Evolutionary conservation across 2,113 vertebrate species (phyloP).

Genomic region (Rynchops niger): DNA sequence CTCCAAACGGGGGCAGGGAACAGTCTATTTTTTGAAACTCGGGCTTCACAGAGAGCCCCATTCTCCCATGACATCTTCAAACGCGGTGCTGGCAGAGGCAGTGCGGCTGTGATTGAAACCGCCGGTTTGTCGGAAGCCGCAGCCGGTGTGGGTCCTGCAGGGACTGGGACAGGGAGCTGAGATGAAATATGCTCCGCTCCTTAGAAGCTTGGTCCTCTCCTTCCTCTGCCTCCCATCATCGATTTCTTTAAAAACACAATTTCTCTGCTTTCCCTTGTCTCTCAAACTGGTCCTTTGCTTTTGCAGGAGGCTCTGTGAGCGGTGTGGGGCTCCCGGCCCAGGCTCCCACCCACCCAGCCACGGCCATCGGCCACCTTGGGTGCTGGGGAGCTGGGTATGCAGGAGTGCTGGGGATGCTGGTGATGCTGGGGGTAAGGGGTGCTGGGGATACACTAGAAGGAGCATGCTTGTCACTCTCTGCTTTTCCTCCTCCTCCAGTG

Average conservation of each 20-base stretch:
- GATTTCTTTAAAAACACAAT: accelerated
- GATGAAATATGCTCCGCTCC: not conserved
- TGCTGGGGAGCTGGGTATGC: no score
- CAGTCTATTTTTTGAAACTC: not conserved
- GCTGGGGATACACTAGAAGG: not conserved
- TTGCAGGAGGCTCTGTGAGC: not conserved
- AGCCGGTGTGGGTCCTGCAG: not conserved
- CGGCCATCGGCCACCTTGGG: accelerated
- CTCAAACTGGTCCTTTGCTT: not conserved
- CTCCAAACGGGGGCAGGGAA: not conserved
- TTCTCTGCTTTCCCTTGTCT: not conserved
- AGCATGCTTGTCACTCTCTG: not conserved
- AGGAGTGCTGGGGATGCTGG: not conserved
- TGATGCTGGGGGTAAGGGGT: no score
- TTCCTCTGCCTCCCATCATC: not conserved
- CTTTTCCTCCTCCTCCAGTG: not conserved
- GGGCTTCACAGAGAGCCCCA: conserved; percentile 25
- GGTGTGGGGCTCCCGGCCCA: not conserved
- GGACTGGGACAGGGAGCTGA: not conserved
- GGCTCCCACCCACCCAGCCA: not conserved
- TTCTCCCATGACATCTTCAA: conserved; percentile 38
- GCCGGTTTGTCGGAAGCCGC: not conserved
- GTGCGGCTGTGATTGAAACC: not conserved
- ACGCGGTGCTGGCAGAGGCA: not conserved
- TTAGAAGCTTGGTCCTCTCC: not conserved